These are phyloP conservation scores for Phycodurus eques DNA, from an alignment of 2,113 vertebrate genomes.

Conservation along the genomic window DNA sequence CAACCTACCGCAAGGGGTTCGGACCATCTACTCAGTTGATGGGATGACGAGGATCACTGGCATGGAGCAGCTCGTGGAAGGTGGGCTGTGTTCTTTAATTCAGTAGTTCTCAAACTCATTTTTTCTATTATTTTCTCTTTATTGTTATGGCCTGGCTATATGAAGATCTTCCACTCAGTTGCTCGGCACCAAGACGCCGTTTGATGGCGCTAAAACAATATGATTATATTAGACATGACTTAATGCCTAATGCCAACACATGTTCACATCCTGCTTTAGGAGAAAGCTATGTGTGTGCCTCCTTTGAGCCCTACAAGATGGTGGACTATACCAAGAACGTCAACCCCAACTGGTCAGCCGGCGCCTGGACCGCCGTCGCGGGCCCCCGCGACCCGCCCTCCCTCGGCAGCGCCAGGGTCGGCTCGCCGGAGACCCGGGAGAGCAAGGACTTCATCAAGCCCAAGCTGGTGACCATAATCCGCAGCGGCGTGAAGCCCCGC, in stretches of 20 bases:
- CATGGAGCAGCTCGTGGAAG: conserved; percentile 93
- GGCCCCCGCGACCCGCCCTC: conserved; percentile 78
- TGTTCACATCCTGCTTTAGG: conserved; percentile 67
- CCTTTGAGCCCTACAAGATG: conserved; percentile 93
- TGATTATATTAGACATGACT: no score
- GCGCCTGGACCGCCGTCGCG: conserved; percentile 76
- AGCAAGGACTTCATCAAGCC: conserved; percentile 93
- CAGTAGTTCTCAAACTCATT: no score
- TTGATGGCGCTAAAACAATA: no score
- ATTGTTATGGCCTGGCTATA: no score
- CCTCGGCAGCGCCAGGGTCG: conserved; percentile 80
- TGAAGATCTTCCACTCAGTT: no score
- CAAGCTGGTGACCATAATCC: conserved; percentile 95
- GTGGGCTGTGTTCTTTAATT: conserved; percentile 65
- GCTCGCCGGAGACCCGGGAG: conserved; percentile 80
- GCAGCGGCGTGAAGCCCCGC: conserved; percentile 94
- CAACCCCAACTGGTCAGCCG: conserved; percentile 96
- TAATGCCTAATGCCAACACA: background rate
- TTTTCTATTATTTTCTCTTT: no score
- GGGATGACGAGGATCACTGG: conserved; percentile 83
- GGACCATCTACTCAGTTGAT: conserved; percentile 91
- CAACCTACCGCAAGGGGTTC: conserved; percentile 94
- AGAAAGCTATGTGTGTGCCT: conserved; percentile 96
- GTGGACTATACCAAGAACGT: conserved; percentile 98
- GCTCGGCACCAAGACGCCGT: no score